Evolutionary conservation across 2,113 vertebrate genomes (phyloP).

Genomic region (Oryzias melastigma): DNA sequence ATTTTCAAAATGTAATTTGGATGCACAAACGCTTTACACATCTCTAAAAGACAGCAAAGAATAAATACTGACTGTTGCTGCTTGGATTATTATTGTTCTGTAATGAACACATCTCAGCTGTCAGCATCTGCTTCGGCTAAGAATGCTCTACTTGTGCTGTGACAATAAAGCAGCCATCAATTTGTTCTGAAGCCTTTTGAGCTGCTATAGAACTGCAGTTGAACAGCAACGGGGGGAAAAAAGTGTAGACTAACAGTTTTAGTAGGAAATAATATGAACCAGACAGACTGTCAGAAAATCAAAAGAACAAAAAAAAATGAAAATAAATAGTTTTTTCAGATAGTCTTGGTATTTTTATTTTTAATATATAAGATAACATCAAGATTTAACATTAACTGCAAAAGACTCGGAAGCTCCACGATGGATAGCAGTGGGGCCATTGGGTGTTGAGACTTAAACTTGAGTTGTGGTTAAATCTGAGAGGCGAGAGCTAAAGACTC

Average conservation of each 20-base stretch:
- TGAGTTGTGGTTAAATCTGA: too few relatives aligned
- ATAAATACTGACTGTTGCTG: slow-evolving; percentile 19
- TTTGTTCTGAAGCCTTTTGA: slow-evolving; percentile 25
- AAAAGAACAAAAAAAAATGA: neutral
- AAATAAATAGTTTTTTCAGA: too few relatives aligned
- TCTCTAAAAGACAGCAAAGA: neutral
- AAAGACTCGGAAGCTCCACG: too few relatives aligned
- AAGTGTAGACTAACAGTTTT: slow-evolving; percentile 3
- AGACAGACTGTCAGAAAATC: slow-evolving; percentile 4
- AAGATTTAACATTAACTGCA: neutral
- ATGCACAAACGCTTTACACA: slow-evolving; percentile 8
- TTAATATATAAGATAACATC: too few relatives aligned
- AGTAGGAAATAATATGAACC: slow-evolving; percentile 1
- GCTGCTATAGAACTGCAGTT: slow-evolving; percentile 22
- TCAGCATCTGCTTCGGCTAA: slow-evolving; percentile 20
- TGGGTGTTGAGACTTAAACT: too few relatives aligned
- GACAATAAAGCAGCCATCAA: slow-evolving; percentile 33
- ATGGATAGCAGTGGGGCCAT: too few relatives aligned
- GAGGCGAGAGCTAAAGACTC: too few relatives aligned
- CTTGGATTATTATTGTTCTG: slow-evolving; percentile 26
- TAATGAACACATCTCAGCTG: slow-evolving; percentile 28
- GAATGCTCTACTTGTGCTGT: slow-evolving; percentile 2
- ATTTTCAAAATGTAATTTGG: slow-evolving; percentile 34
- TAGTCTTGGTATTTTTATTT: too few relatives aligned
- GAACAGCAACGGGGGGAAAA: slow-evolving; percentile 9